Conservation (phyloP, 2,888 invertebrate genomes). For the Linnaemya vulpina region DNA sequence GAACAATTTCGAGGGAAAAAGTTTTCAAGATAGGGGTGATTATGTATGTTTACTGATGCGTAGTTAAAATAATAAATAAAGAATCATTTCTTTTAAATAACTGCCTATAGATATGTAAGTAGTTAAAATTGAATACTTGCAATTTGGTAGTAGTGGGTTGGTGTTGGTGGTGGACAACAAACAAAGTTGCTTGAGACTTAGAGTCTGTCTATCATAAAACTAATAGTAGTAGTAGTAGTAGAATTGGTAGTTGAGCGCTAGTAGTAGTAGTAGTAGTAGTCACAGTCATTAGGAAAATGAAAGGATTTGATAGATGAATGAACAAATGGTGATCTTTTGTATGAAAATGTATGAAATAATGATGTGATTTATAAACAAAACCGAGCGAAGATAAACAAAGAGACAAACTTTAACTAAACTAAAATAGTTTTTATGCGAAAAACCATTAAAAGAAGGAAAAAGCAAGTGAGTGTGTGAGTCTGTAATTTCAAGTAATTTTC, state of each 20-base stretch:
- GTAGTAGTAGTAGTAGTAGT: slow-evolving; percentile 51
- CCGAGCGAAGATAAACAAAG: slow-evolving; percentile 48
- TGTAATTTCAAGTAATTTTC: slow-evolving; percentile 68
- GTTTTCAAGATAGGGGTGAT: too few relatives aligned
- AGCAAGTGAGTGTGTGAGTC: slow-evolving; percentile 50
- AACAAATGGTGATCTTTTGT: slow-evolving; percentile 72
- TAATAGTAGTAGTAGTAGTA: slow-evolving; percentile 29
- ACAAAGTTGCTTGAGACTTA: slow-evolving; percentile 48
- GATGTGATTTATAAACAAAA: slow-evolving; percentile 72
- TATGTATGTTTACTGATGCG: neutral
- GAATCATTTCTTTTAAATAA: slow-evolving; percentile 11
- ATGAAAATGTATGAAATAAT: slow-evolving; percentile 72
- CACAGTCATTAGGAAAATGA: slow-evolving; percentile 71
- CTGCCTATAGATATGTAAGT: slow-evolving; percentile 30
- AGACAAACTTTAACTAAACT: slow-evolving; percentile 59
- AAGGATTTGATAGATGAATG: slow-evolving; percentile 72
- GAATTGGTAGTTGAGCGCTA: slow-evolving; percentile 17
- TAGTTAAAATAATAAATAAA: neutral
- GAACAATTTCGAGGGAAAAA: too few relatives aligned
- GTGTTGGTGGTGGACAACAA: slow-evolving; percentile 64
- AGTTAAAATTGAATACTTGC: slow-evolving; percentile 44
- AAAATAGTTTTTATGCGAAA: slow-evolving; percentile 71
- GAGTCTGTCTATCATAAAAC: slow-evolving; percentile 32
- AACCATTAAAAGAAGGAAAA: slow-evolving; percentile 58
- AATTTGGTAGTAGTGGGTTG: slow-evolving; percentile 58